These are phyloP conservation scores for Sesia bembeciformis DNA, from an alignment of 2,888 invertebrate genomes.

Conservation along the genomic window DNA sequence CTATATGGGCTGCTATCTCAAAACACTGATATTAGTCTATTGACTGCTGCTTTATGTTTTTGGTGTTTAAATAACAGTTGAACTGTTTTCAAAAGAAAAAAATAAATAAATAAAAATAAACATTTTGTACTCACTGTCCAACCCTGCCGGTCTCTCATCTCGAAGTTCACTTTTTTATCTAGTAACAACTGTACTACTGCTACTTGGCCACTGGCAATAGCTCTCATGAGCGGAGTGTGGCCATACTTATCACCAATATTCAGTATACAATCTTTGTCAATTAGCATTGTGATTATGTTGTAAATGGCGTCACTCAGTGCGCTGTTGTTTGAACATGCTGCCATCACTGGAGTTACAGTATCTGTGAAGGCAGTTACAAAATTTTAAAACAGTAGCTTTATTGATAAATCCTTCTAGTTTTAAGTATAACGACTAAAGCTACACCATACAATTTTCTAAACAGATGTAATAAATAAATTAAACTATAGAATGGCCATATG, in stretches of 20 bases:
- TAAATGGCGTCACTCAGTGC: conserved; percentile 49
- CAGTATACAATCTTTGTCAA: conserved; percentile 67
- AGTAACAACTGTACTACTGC: conserved; percentile 69
- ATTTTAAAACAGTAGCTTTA: too few relatives aligned
- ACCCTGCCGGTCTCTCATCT: conserved; percentile 74
- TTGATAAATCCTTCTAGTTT: too few relatives aligned
- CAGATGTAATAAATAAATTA: too few relatives aligned
- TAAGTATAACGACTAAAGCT: too few relatives aligned
- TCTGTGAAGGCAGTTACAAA: conserved; percentile 38
- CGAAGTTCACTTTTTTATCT: conserved; percentile 65
- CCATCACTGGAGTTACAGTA: conserved; percentile 77
- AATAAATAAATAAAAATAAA: too few relatives aligned
- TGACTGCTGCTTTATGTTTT: too few relatives aligned
- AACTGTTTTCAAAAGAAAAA: too few relatives aligned
- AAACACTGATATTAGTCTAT: too few relatives aligned
- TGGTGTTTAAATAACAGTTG: too few relatives aligned
- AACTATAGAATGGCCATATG: too few relatives aligned
- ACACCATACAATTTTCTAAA: too few relatives aligned
- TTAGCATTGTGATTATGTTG: conserved; percentile 61
- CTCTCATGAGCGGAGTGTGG: conserved; percentile 78
- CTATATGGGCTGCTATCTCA: too few relatives aligned
- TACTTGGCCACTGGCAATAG: conserved; percentile 69
- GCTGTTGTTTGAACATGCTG: conserved; percentile 74
- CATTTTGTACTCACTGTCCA: conserved; percentile 69
- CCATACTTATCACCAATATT: conserved; percentile 74